Evolutionary conservation across 2,797 vertebrate genomes (phyloP).

Genomic region (Coranthus polyacanthus): DNA sequence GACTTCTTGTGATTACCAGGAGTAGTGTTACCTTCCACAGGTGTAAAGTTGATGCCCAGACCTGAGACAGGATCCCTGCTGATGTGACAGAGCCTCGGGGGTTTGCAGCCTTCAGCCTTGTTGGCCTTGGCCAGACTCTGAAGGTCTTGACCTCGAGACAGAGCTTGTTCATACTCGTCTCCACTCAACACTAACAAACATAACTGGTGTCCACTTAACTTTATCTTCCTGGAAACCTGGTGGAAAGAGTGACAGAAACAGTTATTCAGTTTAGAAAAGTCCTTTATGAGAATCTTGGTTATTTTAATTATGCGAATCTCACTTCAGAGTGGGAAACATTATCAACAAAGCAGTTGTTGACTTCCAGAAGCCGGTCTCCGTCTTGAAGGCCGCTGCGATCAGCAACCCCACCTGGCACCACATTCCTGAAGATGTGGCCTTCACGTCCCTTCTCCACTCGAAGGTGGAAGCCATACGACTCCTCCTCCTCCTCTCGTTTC

Average conservation of each 20-base stretch:
- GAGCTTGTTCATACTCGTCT: constrained; percentile 77
- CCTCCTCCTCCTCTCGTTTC: constrained; percentile 76
- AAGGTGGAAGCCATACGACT: constrained; percentile 79
- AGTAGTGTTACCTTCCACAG: constrained; percentile 77
- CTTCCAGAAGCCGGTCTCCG: constrained; percentile 91
- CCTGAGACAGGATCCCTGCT: constrained; percentile 80
- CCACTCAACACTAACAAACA: constrained; percentile 87
- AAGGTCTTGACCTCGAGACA: constrained; percentile 73
- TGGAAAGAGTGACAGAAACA: constrained; percentile 16
- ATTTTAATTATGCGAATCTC: neutral
- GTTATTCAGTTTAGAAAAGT: constrained; percentile 3
- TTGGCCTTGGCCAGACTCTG: constrained; percentile 43
- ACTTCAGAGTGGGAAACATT: constrained; percentile 80
- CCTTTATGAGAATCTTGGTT: neutral
- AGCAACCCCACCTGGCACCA: constrained; percentile 86
- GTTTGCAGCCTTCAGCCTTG: constrained; percentile 70
- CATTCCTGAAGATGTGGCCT: constrained; percentile 85
- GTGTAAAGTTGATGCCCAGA: constrained; percentile 89
- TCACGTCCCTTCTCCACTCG: constrained; percentile 60
- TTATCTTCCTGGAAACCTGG: constrained; percentile 91
- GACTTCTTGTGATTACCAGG: neutral
- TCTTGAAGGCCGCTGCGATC: constrained; percentile 86
- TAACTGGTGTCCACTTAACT: constrained; percentile 87
- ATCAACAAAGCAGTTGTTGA: constrained; percentile 88
- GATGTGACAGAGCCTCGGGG: constrained; percentile 90